Evolutionary conservation across 2,113 vertebrate genomes (phyloP), one percentile per base, ranked within the genome.

Genomic region (Protobothrops mucrosquamatus): DNA sequence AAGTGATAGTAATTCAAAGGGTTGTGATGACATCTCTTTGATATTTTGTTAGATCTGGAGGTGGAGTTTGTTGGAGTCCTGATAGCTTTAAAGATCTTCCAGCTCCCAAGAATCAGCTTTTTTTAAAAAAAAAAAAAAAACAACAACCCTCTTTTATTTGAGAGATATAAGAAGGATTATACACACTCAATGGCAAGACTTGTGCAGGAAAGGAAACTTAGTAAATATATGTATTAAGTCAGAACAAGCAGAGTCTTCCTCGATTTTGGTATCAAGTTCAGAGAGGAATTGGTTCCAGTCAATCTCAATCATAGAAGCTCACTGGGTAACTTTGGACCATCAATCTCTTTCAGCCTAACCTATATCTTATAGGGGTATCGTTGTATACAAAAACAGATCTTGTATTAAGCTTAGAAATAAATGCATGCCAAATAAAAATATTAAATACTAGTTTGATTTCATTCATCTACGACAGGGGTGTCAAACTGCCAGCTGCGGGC

Each of bases 1-100:
- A 95, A 95, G 95, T 18, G 0, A 95, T 94, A 94, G 91, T 81
- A 94, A 92, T 94, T 91, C 85, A 92, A 20, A 92, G n/a, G 20
- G 23, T 64, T 23, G 55, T 0, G 24, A 88, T 55, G 26, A 11
- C 15, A 89, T 34, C 34, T 23, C 81, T 74, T 26, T 81, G 43
- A 92, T 51, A 81, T 81, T 55, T 59, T 26, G 57, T 64, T 14
- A 26, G 85, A 87, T 26, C 85, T 26, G 46, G 46, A 86, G 46
- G 23, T 46, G 85, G 11, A 24, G 4, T 51, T 87, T 51, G 3
- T 81, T 39, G 74, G 34, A 81, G 3, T 43, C 34, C 34, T 43
- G 39, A 81, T 81, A 81, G 69, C 34, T 81, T 81, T 81, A 81
- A 22, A 7, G 18, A 81, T 81, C 74, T 81, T 81, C 74, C 34